phyloP scores from a whole-genome alignment of 2,113 vertebrate species.

The Ctenomys sociabilis region DNA sequence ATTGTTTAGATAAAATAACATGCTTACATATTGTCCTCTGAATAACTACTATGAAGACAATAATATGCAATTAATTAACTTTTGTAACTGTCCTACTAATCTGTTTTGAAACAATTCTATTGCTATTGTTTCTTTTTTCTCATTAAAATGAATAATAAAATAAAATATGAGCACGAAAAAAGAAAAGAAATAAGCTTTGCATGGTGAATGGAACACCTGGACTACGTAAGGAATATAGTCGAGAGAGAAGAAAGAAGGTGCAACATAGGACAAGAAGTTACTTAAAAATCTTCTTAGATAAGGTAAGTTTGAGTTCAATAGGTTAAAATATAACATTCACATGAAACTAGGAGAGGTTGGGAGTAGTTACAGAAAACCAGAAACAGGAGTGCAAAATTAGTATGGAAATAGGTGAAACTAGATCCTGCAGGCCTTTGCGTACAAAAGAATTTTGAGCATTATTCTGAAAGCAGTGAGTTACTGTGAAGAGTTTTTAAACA shows the following conservation, averaged over 20 bases:
- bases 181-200: not conserved
- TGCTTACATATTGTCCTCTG: no score
- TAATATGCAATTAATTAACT: no score
- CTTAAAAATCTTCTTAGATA: not conserved
- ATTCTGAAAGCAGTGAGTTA: not conserved
- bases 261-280: not conserved
- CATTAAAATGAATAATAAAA: no score
- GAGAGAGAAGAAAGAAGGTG: not conserved
- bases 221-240: not conserved
- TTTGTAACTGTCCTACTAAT: no score
- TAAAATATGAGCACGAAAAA: no score
- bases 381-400: rapidly evolving
- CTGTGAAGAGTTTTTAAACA: not conserved
- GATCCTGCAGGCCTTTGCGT: not conserved
- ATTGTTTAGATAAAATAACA: no score
- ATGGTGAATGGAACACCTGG: no score
- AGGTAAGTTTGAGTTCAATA: not conserved
- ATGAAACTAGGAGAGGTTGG: not conserved
- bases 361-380: not conserved
- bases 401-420: not conserved
- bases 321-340: not conserved
- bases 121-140: no score
- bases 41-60: no score
- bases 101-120: no score
- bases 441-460: not conserved